A percentile compares a stretch with the other conserved stretches of the same genome.
Conservation (phyloP, 2,113 vertebrate species). For the Talpa occidentalis region DNA sequence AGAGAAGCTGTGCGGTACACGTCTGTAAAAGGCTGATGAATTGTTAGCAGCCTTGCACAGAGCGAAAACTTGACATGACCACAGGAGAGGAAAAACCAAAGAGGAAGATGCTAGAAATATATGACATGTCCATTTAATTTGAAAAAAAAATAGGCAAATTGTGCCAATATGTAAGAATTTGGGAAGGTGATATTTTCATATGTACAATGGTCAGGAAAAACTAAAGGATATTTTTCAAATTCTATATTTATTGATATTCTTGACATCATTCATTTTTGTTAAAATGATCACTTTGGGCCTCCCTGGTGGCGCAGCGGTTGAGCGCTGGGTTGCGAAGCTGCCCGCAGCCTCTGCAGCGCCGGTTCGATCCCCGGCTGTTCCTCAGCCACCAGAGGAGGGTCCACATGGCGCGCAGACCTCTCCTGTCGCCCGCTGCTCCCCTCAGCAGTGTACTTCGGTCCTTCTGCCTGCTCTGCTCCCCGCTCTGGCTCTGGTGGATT, state of each 20-base stretch:
- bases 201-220: neutral
- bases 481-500: too few species aligned
- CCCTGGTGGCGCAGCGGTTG: too few species aligned
- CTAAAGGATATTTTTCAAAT: neutral
- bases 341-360: too few species aligned
- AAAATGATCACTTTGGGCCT: neutral
- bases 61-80: neutral
- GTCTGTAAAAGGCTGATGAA: neutral
- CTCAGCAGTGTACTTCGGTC: too few species aligned
- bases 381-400: too few species aligned
- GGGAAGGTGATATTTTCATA: neutral
- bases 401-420: too few species aligned
- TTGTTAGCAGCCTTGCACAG: neutral
- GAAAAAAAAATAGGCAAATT: neutral
- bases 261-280: neutral
- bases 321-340: too few species aligned
- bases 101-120: neutral
- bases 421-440: too few species aligned
- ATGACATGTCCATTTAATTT: neutral
- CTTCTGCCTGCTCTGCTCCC: too few species aligned
- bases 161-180: neutral
- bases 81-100: neutral
- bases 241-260: neutral
- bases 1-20: neutral
- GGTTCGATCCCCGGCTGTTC: too few species aligned